Evolutionary conservation across 2,888 invertebrate species (phyloP).

Genomic region (Drosophila quasianomalipes): DNA sequence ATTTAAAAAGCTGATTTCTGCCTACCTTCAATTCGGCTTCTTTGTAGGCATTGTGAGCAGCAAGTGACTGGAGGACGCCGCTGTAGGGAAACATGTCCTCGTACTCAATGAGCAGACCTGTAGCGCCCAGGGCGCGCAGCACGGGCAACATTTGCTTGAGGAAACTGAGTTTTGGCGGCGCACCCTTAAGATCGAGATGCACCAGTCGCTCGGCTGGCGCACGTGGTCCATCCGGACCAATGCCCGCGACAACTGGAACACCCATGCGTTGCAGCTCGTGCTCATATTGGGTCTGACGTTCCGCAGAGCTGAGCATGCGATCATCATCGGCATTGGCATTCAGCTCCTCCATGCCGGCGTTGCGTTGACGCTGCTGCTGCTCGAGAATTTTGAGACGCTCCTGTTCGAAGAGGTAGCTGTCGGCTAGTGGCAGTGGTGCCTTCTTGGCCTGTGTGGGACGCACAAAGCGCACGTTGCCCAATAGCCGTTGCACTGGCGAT

Average conservation of each 20-base stretch:
- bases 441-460: slow-evolving; percentile 80
- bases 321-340: slow-evolving; percentile 82
- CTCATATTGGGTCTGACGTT: slow-evolving; percentile 84
- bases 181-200: slow-evolving; percentile 92
- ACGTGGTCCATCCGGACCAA: slow-evolving; percentile 84
- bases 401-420: slow-evolving; percentile 84
- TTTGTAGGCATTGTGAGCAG: slow-evolving; percentile 87
- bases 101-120: slow-evolving; percentile 91
- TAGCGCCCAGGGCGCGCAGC: slow-evolving; percentile 89
- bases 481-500: slow-evolving; percentile 36
- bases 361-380: slow-evolving; percentile 85
- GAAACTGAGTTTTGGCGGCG: slow-evolving; percentile 88
- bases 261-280: slow-evolving; percentile 85
- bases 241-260: slow-evolving; percentile 83
- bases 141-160: slow-evolving; percentile 87
- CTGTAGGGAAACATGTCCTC: slow-evolving; percentile 93
- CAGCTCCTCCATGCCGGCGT: slow-evolving; percentile 82
- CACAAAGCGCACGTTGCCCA: slow-evolving; percentile 80
- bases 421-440: slow-evolving; percentile 77
- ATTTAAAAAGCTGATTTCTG: background rate
- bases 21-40: slow-evolving; percentile 82
- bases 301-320: slow-evolving; percentile 83
- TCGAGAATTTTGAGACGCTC: slow-evolving; percentile 85
- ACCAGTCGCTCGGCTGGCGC: slow-evolving; percentile 87
- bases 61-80: slow-evolving; percentile 87